Evolutionary conservation across 1,140 invertebrate species (phyloP).

Genomic region (Stegodyphus dumicola): DNA sequence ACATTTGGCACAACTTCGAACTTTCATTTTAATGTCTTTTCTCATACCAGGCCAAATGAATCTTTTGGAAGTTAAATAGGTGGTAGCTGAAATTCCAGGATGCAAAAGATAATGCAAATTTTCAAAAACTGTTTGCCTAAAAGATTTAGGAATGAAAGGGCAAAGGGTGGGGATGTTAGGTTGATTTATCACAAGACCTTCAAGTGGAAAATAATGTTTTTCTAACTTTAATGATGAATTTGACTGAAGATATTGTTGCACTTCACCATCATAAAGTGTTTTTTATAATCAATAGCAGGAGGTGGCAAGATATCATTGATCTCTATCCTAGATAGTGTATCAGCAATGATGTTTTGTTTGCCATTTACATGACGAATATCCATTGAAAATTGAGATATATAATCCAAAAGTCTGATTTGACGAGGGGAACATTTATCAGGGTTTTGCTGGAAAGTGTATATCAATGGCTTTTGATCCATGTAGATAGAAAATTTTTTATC

Average conservation of each 20-base stretch:
- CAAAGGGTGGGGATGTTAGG: no score
- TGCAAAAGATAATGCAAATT: no score
- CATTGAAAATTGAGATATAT: neutral
- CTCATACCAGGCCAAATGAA: neutral
- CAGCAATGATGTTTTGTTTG: neutral
- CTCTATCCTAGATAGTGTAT: neutral
- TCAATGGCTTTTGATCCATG: neutral
- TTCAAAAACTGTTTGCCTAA: no score
- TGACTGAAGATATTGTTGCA: neutral
- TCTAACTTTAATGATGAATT: neutral
- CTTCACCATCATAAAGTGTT: neutral
- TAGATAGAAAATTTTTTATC: no score
- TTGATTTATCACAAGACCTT: neutral
- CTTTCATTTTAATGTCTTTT: neutral
- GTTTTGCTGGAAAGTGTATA: neutral
- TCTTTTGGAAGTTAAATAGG: no score
- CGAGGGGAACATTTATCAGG: neutral
- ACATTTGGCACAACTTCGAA: neutral
- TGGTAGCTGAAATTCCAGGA: no score
- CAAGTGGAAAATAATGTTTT: neutral
- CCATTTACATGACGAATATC: neutral
- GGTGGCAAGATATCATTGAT: neutral
- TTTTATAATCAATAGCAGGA: neutral
- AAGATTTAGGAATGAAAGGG: no score
- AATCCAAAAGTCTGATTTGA: neutral